Percentiles rank a stretch among this genome's conserved stretches.
phyloP scores from a whole-genome alignment of 92 coral and sea anemone genomes.

The Isaurus tuberculatus region DNA sequence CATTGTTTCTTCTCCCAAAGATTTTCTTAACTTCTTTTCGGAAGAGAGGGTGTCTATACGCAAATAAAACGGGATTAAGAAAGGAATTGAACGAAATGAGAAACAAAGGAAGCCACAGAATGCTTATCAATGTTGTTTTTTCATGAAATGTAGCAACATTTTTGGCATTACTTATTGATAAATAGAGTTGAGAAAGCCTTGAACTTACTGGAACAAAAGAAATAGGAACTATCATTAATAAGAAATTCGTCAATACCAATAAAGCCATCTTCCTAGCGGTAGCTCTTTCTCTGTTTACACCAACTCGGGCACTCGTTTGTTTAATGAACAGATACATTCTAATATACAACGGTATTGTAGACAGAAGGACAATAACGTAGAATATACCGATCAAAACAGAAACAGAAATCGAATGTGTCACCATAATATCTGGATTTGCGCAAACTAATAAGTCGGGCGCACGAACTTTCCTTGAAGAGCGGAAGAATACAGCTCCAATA shows the following conservation, averaged over 20 bases:
- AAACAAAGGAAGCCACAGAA: slow-evolving; percentile 25
- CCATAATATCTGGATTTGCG: not conserved
- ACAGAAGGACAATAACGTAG: not conserved
- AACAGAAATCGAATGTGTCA: not conserved
- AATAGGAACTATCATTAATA: slow-evolving; percentile 24
- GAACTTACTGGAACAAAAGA: slow-evolving; percentile 35
- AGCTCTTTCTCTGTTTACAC: slow-evolving; percentile 17
- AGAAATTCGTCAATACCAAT: slow-evolving; percentile 17
- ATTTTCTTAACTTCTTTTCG: slow-evolving; percentile 11
- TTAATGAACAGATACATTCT: slow-evolving; percentile 22
- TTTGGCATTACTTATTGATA: not conserved
- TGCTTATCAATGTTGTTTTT: slow-evolving; percentile 2
- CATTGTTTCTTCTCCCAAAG: not conserved
- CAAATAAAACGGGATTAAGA: slow-evolving; percentile 26
- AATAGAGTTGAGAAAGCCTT: not conserved
- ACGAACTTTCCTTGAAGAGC: not conserved
- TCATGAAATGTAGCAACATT: not conserved
- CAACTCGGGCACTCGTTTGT: not conserved
- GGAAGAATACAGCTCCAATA: not conserved
- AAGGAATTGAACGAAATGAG: slow-evolving; percentile 25
- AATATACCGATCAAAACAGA: not conserved
- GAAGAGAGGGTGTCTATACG: slow-evolving; percentile 19
- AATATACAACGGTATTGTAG: slow-evolving; percentile 28
- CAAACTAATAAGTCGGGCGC: not conserved
- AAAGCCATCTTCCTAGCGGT: slow-evolving; percentile 26